Conservation (phyloP, 1,140 invertebrate genomes). For the Drosophila sp. region DNA sequence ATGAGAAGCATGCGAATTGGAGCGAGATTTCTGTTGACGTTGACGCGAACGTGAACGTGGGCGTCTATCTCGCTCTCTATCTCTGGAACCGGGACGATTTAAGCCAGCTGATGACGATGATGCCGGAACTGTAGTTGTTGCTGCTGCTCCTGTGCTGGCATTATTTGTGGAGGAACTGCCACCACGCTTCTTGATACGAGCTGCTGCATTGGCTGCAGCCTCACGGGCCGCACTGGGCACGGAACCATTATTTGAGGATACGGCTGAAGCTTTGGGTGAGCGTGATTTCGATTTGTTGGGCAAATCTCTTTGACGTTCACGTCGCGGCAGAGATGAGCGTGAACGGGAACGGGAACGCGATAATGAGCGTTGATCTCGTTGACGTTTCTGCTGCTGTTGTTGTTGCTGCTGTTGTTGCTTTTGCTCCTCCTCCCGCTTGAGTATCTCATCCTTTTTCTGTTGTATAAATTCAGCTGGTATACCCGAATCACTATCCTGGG, state of each 20-base stretch:
- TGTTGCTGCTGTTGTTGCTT: conserved; percentile 61
- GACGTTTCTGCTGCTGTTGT: conserved; percentile 6
- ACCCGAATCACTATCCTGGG: conserved; percentile 96
- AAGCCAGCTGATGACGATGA: neutral
- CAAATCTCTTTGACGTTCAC: conserved; percentile 57
- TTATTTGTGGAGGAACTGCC: conserved; percentile 46
- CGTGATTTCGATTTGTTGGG: conserved; percentile 61
- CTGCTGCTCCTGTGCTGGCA: conserved; percentile 10
- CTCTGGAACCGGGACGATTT: conserved; percentile 39
- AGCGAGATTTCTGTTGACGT: conserved; percentile 67
- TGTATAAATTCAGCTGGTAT: conserved; percentile 97
- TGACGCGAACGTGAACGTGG: conserved; percentile 57
- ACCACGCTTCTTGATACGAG: conserved; percentile 66
- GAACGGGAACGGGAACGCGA: conserved; percentile 68
- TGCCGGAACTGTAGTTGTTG: conserved; percentile 13
- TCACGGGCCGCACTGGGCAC: conserved; percentile 62
- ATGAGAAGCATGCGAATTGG: conserved; percentile 41
- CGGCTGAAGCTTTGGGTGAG: conserved; percentile 32
- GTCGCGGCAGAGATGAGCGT: conserved; percentile 28
- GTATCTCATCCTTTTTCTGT: conserved; percentile 98
- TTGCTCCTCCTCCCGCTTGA: conserved; percentile 88
- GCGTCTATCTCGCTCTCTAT: conserved; percentile 50
- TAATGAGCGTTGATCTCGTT: neutral
- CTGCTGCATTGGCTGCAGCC: conserved; percentile 71
- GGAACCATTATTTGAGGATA: conserved; percentile 53